Conservation (phyloP, 2,888 invertebrate species). For the Chrysomela aeneicollis region DNA sequence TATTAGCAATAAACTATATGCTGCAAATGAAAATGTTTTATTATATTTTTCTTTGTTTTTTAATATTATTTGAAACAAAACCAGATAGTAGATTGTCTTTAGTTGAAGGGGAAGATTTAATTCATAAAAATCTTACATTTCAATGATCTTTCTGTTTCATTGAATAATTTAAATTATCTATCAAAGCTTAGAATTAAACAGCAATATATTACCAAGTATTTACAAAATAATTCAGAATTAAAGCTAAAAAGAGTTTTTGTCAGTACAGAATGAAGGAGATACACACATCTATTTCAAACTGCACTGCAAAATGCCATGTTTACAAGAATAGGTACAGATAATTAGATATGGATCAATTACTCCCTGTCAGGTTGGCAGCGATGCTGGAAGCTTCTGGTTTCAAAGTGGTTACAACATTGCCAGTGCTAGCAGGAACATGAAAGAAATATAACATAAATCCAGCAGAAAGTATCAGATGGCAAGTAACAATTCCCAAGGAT, state of each 20-base stretch:
- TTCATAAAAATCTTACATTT: too few relatives aligned
- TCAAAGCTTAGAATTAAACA: too few relatives aligned
- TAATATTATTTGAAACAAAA: too few relatives aligned
- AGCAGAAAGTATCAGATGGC: slow-evolving; percentile 83
- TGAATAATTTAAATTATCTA: too few relatives aligned
- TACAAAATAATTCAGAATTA: background rate
- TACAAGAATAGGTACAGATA: too few relatives aligned
- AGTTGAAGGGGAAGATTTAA: too few relatives aligned
- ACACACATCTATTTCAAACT: too few relatives aligned
- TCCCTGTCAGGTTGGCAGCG: background rate
- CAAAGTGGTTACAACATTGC: background rate
- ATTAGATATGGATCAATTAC: too few relatives aligned
- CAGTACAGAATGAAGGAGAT: too few relatives aligned
- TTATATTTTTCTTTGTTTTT: background rate
- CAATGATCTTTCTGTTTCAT: too few relatives aligned
- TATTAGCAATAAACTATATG: slow-evolving; percentile 13
- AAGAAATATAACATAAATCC: slow-evolving; percentile 89
- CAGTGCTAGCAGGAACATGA: slow-evolving; percentile 63
- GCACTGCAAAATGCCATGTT: too few relatives aligned
- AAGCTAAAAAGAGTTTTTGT: background rate
- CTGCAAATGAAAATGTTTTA: slow-evolving; percentile 20
- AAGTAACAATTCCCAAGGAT: slow-evolving; percentile 72
- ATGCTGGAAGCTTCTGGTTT: background rate
- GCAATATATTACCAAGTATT: background rate
- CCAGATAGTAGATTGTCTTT: too few relatives aligned